These are phyloP conservation scores for Maniola hyperantus DNA, from an alignment of 2,888 invertebrate genomes.

Conservation along the genomic window DNA sequence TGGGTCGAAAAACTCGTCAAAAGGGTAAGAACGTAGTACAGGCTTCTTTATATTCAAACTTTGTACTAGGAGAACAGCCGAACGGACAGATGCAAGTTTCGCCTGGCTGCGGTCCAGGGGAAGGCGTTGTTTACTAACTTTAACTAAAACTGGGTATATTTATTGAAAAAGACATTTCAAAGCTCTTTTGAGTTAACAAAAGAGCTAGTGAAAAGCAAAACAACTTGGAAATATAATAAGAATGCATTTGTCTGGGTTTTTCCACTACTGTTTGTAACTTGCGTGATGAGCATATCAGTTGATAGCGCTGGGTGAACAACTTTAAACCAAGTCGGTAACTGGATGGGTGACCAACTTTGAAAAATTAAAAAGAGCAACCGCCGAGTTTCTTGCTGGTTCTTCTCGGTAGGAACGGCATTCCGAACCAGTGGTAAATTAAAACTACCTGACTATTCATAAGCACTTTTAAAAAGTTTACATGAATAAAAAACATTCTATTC, in stretches of 20 bases:
- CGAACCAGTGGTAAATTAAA: too few relatives aligned
- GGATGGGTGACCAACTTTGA: too few relatives aligned
- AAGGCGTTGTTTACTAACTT: conserved; percentile 34
- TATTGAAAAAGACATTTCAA: conserved; percentile 16
- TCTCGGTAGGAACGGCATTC: too few relatives aligned
- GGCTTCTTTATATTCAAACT: conserved; percentile 12
- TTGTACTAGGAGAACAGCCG: not conserved
- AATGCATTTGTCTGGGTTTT: not conserved
- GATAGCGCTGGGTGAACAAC: too few relatives aligned
- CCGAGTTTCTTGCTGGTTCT: too few relatives aligned
- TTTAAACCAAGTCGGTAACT: too few relatives aligned
- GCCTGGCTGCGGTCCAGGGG: conserved; percentile 35
- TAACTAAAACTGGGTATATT: conserved; percentile 22
- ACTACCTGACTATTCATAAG: too few relatives aligned
- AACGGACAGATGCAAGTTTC: conserved; percentile 26
- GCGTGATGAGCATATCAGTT: too few relatives aligned
- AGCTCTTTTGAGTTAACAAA: conserved; percentile 1
- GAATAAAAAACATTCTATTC: too few relatives aligned
- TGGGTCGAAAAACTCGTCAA: too few relatives aligned
- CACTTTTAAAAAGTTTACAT: too few relatives aligned
- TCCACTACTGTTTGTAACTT: not conserved
- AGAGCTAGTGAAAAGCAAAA: not conserved
- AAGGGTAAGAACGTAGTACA: not conserved
- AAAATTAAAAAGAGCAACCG: too few relatives aligned
- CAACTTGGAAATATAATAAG: not conserved